Evolutionary conservation across 1,140 invertebrate genomes (phyloP), one percentile per base, ranked within the genome.

Genomic region (Euwallacea similis): DNA sequence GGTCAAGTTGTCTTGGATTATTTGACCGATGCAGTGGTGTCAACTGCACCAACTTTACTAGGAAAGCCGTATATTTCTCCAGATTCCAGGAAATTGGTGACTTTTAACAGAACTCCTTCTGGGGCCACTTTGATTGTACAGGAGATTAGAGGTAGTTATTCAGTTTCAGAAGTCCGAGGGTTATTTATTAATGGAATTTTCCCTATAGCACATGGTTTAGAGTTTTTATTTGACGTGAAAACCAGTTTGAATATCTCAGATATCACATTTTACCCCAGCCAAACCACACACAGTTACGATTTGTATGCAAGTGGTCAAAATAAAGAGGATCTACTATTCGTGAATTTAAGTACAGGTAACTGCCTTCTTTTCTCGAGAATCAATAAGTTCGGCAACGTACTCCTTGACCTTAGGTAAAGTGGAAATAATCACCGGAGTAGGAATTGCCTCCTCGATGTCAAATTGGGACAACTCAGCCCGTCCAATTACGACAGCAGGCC

Each of bases 1-100:
- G 90, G 90, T 2, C 91, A 93, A 82, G 79, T 93, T 4, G 80
- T 93, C 7, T 76, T 93, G 60, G 92, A 94, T 81, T 91, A 91
- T 77, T 79, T 93, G 41, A 93, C 92, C 0, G 91, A 93, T 78
- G 87, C 87, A 2, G 88, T 93, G 4, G 81, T 93, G 2, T 83
- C 83, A 21, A 87, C 88, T 59, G 90, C 91, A 76, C 82, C 86
- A 0, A 85, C 84, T 50, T 81, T 92, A 11, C 80, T 86, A 58
- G 91, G 91, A n/a, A 83, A 82, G 56, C 90, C 91, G 0, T 86
- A 86, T 65, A 85, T 92, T 2, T 90, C 90, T 0, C 91, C 91
- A 0, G 90, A 93, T 81, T 90, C 89, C 15, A 83, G 89, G 59
- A 86, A 89, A 74, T 82, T 92, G 11, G 88, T 92, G 15, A 91